Base-by-base conservation (phyloP, 2,888 invertebrate genomes). In the Orthosia gothica region DNA sequence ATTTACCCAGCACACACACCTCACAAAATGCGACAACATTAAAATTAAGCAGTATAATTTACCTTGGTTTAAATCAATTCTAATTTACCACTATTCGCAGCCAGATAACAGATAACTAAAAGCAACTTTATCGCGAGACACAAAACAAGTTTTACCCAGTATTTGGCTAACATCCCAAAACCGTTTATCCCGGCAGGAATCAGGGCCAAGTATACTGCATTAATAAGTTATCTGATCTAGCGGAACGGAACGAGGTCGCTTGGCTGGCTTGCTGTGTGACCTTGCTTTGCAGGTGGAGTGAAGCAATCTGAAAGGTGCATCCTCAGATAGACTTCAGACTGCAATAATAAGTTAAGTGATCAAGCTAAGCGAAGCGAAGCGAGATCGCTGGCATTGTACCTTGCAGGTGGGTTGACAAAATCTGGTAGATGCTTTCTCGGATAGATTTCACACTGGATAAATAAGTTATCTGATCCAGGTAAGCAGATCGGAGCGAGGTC, bases 161-260 rank as follows among this genome's bases (percentile, higher is more conserved):
- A 68, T 73, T 80, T 80, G 82, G 80, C 82, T 72, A 61, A 49
- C 68, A 62, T 73, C 82, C 82, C 67, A 80, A 62, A 77, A 81
- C 57, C 65, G 68, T 81, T 80, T 66, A 81, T 72, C 77, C 77
- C 26, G 32, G 13, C 16, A 49, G 49, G 71, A 64, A 71, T 81
- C 67, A 76, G 66, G 62, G 52, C 59, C 57, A 47, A 65, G 58
- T 20, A 26, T 18, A 65, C 71, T 59, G 55, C 62, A 57, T 80
- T 79, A 79, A 54, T 64, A 61, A 66, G 54, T 76, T 58, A 76
- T 76, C 66, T 81, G 59, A 70, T 79, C 50, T 54, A 50, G 62
- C 54, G 54, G 40, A 50, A 57, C 54, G 59, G 54, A 58, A 52
- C 59, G 59, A 68, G 64, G 23, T 32, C 18, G 68, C 81, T 80